phyloP scores from a whole-genome alignment of 2,797 vertebrate species.

The Sylvilagus floridanus region DNA sequence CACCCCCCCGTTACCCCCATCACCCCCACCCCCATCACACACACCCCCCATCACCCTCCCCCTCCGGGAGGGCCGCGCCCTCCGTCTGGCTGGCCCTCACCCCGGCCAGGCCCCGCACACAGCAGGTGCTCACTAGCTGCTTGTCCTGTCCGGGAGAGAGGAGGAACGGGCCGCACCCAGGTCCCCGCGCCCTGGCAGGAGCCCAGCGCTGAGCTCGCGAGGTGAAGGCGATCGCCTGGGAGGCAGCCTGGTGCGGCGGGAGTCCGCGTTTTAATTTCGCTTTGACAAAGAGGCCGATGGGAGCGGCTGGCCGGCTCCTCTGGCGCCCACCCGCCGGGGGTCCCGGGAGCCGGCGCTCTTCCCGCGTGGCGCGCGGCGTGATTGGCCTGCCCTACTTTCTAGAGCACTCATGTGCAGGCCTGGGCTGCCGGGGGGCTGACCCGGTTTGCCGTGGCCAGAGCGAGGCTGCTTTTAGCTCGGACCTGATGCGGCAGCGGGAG shows the following conservation, averaged over 20 bases:
- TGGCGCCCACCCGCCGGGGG: background rate
- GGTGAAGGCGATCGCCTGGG: conserved; percentile 76
- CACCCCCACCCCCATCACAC: too few relatives aligned
- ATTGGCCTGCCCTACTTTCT: conserved; percentile 82
- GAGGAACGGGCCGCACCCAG: background rate
- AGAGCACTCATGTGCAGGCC: conserved; percentile 74
- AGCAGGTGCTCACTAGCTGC: too few relatives aligned
- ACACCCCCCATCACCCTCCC: too few relatives aligned
- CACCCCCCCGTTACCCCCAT: too few relatives aligned
- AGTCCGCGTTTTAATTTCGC: conserved; percentile 73
- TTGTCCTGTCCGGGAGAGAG: too few relatives aligned
- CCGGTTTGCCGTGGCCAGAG: conserved; percentile 78
- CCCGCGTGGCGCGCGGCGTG: background rate
- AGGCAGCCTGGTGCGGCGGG: conserved; percentile 37
- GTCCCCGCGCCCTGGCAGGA: conserved; percentile 25
- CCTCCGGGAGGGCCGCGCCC: too few relatives aligned
- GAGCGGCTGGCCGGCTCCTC: conserved; percentile 33
- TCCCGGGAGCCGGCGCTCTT: conserved; percentile 14
- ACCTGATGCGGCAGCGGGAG: conserved; percentile 79
- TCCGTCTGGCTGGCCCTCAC: too few relatives aligned
- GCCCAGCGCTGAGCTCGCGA: conserved; percentile 37
- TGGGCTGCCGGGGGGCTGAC: conserved; percentile 76
- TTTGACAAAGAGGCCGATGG: conserved; percentile 78
- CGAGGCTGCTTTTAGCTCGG: conserved; percentile 78
- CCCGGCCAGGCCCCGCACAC: too few relatives aligned